phyloP scores from a whole-genome alignment of 2,797 vertebrate genomes.

The Naso thynnoides region DNA sequence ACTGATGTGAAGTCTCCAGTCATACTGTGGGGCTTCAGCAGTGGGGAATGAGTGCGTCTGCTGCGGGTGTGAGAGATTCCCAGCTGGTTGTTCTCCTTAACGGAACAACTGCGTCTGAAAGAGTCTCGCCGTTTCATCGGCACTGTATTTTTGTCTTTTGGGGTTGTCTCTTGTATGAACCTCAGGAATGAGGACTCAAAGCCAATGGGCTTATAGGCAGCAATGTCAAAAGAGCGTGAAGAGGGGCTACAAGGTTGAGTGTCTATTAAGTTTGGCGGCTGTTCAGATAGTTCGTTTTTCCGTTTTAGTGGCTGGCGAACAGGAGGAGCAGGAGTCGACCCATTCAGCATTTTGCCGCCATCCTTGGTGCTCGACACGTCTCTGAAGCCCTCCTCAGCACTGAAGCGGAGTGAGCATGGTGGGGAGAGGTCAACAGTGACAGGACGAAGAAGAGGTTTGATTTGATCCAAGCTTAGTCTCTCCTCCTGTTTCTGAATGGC shows the following conservation, averaged over 20 bases:
- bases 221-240: conserved; percentile 88
- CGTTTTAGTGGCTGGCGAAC: conserved; percentile 86
- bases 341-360: conserved; percentile 75
- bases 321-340: conserved; percentile 62
- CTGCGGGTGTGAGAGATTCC: conserved; percentile 82
- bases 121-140: conserved; percentile 78
- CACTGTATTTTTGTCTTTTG: conserved; percentile 83
- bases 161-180: conserved; percentile 92
- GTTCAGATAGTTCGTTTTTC: conserved; percentile 88
- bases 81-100: conserved; percentile 88
- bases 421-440: conserved; percentile 84
- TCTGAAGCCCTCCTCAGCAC: conserved; percentile 72
- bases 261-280: conserved; percentile 77
- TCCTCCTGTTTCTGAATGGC: conserved; percentile 67
- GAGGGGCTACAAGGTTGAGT: conserved; percentile 55
- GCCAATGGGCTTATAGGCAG: conserved; percentile 93
- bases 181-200: conserved; percentile 97
- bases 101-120: conserved; percentile 79
- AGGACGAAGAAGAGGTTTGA: conserved; percentile 78
- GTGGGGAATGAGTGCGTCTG: conserved; percentile 80
- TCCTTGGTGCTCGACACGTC: conserved; percentile 71
- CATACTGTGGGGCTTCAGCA: conserved; percentile 87
- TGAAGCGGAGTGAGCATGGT: conserved; percentile 79
- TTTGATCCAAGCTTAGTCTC: conserved; percentile 70
- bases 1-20: conserved; percentile 87